phyloP scores from a whole-genome alignment of 1,140 invertebrate genomes.

The Tetragonula clypearis region DNA sequence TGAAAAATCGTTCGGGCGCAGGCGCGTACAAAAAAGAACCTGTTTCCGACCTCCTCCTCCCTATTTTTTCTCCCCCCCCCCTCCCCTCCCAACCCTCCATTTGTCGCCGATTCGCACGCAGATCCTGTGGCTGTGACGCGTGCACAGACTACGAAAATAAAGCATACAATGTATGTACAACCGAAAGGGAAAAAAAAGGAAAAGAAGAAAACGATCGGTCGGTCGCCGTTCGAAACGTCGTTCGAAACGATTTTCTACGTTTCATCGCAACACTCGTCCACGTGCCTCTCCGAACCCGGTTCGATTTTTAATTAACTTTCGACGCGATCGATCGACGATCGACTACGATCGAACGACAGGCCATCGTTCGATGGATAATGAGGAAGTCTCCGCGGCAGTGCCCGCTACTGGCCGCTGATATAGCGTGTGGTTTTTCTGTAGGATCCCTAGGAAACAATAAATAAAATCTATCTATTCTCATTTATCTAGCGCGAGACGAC shows the following conservation, averaged over 20 bases:
- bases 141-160: constrained; percentile 56
- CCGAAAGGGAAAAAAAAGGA: constrained; percentile 59
- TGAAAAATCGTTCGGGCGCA: constrained; percentile 66
- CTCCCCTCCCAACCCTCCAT: no score
- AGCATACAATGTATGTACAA: constrained; percentile 68
- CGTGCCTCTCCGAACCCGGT: no score
- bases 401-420: constrained; percentile 75
- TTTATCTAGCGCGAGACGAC: constrained; percentile 71
- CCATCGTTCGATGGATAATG: constrained; percentile 37
- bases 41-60: not conserved
- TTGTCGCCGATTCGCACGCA: constrained; percentile 17
- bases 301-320: not conserved
- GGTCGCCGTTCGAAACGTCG: constrained; percentile 6
- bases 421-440: constrained; percentile 27
- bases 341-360: constrained; percentile 1
- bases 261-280: no score
- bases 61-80: no score
- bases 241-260: no score
- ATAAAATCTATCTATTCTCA: constrained; percentile 80
- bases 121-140: constrained; percentile 22
- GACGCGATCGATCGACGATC: not conserved
- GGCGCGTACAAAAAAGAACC: constrained; percentile 68
- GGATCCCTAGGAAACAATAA: constrained; percentile 78
- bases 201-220: constrained; percentile 12
- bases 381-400: constrained; percentile 72